These are phyloP conservation scores for Zaprionus davidi DNA, from an alignment of 1,140 invertebrate species.

Conservation along the genomic window DNA sequence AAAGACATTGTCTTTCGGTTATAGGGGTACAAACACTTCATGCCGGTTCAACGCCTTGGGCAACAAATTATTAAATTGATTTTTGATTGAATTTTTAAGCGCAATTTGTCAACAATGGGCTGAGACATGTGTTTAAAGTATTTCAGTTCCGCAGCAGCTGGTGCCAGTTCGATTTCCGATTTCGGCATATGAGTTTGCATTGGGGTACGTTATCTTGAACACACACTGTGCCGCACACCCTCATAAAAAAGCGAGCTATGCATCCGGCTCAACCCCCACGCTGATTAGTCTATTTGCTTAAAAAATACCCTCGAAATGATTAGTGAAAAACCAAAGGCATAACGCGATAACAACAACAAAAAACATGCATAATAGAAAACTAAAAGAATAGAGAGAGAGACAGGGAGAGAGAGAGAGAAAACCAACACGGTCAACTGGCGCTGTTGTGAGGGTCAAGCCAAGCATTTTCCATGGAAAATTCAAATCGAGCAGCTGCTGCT, in stretches of 20 bases:
- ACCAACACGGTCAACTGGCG: conserved; percentile 69
- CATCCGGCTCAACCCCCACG: conserved; percentile 71
- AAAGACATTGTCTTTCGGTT: conserved; percentile 9
- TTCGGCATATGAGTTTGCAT: conserved; percentile 3
- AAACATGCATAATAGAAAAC: conserved; percentile 25
- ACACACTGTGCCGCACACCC: conserved; percentile 32
- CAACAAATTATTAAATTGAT: conserved; percentile 65
- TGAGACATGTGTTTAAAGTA: conserved; percentile 1
- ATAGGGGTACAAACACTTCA: conserved; percentile 60
- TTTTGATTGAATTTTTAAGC: conserved; percentile 57
- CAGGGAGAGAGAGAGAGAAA: conserved; percentile 28
- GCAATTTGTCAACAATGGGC: conserved; percentile 75
- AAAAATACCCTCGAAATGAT: conserved; percentile 57
- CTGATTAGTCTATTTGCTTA: conserved; percentile 77
- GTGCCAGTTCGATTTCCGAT: not conserved
- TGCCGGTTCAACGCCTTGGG: conserved; percentile 69
- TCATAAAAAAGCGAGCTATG: conserved; percentile 68
- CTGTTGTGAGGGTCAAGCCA: conserved; percentile 64
- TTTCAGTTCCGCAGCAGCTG: conserved; percentile 9
- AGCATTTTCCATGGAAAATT: conserved; percentile 56
- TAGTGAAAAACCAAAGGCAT: conserved; percentile 39
- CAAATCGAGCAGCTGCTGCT: conserved; percentile 65
- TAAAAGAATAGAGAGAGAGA: conserved; percentile 23
- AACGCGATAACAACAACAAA: conserved; percentile 56
- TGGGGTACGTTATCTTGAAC: conserved; percentile 17